phyloP scores from a whole-genome alignment of 2,113 vertebrate genomes.

The Oncorhynchus nerka region DNA sequence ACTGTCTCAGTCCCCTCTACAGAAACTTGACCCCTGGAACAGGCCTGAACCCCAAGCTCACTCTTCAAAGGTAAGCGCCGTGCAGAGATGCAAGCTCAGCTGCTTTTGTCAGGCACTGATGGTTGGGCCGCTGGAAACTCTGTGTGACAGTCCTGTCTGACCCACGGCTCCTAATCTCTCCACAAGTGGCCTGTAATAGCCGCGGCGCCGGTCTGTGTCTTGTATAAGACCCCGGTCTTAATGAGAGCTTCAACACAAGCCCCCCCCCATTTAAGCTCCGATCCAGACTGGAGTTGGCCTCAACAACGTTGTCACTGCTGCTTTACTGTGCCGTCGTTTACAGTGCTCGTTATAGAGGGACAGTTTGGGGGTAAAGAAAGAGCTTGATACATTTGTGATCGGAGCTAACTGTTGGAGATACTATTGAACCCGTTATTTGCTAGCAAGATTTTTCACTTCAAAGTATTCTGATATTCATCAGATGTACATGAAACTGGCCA shows the following conservation, averaged over 20 bases:
- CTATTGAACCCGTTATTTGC: background rate
- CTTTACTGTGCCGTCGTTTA: background rate
- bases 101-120: conserved; percentile 62
- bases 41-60: conserved; percentile 56
- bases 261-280: conserved; percentile 71
- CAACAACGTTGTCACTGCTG: conserved; percentile 30
- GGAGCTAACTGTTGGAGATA: background rate
- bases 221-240: conserved; percentile 69
- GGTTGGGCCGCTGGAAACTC: conserved; percentile 63
- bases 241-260: conserved; percentile 76
- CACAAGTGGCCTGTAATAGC: conserved; percentile 75
- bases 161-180: conserved; percentile 71
- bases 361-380: background rate
- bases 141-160: conserved; percentile 63
- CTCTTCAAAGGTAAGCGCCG: conserved; percentile 75
- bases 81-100: conserved; percentile 66
- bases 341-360: conserved; percentile 6
- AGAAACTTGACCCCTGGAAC: conserved; percentile 75
- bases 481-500: conserved; percentile 12
- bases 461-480: background rate
- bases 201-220: conserved; percentile 66
- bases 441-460: background rate
- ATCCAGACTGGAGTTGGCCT: conserved; percentile 52
- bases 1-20: conserved; percentile 31
- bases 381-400: no score